phyloP scores from a whole-genome alignment of 2,888 invertebrate genomes.

The Gortyna flavago region DNA sequence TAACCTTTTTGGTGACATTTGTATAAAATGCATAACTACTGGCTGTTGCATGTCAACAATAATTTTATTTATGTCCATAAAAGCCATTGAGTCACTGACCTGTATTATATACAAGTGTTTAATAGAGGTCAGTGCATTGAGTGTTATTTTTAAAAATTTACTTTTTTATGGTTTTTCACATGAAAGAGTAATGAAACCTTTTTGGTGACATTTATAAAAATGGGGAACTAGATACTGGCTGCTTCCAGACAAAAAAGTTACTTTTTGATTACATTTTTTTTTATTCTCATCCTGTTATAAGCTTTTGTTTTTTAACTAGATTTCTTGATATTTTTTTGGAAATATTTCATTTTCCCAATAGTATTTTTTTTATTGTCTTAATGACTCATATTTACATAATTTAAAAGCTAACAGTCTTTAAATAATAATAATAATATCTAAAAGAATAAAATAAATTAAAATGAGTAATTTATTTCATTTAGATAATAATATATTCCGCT shows the following conservation, averaged over 20 bases:
- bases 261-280: neutral
- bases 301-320: neutral
- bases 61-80: too few relatives aligned
- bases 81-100: too few relatives aligned
- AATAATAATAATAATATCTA: neutral
- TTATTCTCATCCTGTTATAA: too few relatives aligned
- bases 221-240: too few relatives aligned
- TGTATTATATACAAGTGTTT: too few relatives aligned
- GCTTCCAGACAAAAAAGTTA: neutral
- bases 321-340: neutral
- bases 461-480: neutral
- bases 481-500: too few relatives aligned
- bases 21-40: neutral
- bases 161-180: neutral
- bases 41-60: neutral
- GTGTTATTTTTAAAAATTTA: neutral
- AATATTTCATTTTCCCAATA: neutral
- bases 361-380: too few relatives aligned
- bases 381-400: too few relatives aligned
- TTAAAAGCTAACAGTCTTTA: too few relatives aligned
- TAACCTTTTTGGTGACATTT: neutral
- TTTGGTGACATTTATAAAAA: neutral
- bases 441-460: too few relatives aligned
- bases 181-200: neutral
- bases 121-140: too few relatives aligned